Percentiles rank a stretch among this genome's conserved stretches.
Evolutionary conservation across 2,888 invertebrate species (phyloP).

Genomic region (Pachymerium ferrugineum): DNA sequence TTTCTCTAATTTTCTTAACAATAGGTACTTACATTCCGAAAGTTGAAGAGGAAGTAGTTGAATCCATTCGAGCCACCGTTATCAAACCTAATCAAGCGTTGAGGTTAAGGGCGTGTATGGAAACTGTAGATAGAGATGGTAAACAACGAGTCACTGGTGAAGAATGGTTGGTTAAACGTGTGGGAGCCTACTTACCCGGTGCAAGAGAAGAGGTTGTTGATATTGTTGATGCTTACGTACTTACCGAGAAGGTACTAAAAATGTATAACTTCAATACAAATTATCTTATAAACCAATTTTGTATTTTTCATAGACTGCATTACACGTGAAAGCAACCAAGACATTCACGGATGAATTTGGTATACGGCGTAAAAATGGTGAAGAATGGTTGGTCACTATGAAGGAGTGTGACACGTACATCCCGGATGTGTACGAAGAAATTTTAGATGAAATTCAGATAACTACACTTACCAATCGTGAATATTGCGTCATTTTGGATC

Average conservation of each 20-base stretch:
- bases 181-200: constrained; percentile 52
- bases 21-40: constrained; percentile 51
- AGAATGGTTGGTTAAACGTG: constrained; percentile 51
- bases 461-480: constrained; percentile 51
- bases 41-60: constrained; percentile 50
- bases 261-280: constrained; percentile 5
- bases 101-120: constrained; percentile 49
- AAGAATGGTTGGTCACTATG: constrained; percentile 52
- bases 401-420: constrained; percentile 52
- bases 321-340: constrained; percentile 48
- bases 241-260: constrained; percentile 53
- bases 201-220: constrained; percentile 52
- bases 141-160: constrained; percentile 45
- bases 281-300: background rate
- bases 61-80: constrained; percentile 48
- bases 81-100: constrained; percentile 52
- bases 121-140: constrained; percentile 47
- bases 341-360: constrained; percentile 51
- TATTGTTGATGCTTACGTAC: constrained; percentile 50
- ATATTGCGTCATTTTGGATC: constrained; percentile 52
- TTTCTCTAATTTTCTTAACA: background rate
- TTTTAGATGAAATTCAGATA: constrained; percentile 49
- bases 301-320: constrained; percentile 47
- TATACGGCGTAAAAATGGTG: constrained; percentile 50
- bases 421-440: constrained; percentile 52